Evolutionary conservation across 1,140 invertebrate species (phyloP), one percentile per base, ranked within the genome.

Genomic region (Thalassaphorura encarpata): DNA sequence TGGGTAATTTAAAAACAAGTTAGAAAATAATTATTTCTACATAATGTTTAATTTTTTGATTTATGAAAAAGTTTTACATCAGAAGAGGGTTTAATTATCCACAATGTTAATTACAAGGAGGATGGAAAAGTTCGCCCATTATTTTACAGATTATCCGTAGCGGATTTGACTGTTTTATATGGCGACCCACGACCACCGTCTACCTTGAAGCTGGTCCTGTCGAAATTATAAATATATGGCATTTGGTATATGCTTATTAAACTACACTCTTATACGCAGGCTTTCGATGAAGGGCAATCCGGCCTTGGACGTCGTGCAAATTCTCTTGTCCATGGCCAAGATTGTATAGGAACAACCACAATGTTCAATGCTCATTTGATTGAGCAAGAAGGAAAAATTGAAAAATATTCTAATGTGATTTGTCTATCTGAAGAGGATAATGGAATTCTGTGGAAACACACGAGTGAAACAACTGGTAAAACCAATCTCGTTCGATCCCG

Each of bases 91-190:
- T 21, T 64, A 1, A 56, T 61, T 33, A 47, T 64, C 15, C 58
- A 64, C 31, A 56, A 60, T 39, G 41, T 64, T 3, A 53, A 36
- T 0, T 61, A 60, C 36, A 31, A 58, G 23, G 62, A 64, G 43
- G 58, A 54, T 1, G 33, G 42, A 1, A 58, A 53, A 41, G 43
- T 51, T 1, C 45, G 62, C 0, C 58, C 58, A 19, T 19, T 64
- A 6, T 18, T 64, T 41, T 64, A 64, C 40, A 36, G 58, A 23
- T 40, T 49, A 19, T 27, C 57, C 1, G 5, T 64, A 0, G 36
- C 50, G 15, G 62, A 64, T 49, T 55, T 64, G 54, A 27, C 51
- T 18, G 61, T 63, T 18, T 58, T 58, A 1, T 64, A 64, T 41
- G 62, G 55, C 1, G 62, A 64, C 29, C 62, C 62, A 19, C 27